Evolutionary conservation across 2,888 invertebrate genomes (phyloP), one percentile per base, ranked within the genome.

Genomic region (Embidobia sp.): DNA sequence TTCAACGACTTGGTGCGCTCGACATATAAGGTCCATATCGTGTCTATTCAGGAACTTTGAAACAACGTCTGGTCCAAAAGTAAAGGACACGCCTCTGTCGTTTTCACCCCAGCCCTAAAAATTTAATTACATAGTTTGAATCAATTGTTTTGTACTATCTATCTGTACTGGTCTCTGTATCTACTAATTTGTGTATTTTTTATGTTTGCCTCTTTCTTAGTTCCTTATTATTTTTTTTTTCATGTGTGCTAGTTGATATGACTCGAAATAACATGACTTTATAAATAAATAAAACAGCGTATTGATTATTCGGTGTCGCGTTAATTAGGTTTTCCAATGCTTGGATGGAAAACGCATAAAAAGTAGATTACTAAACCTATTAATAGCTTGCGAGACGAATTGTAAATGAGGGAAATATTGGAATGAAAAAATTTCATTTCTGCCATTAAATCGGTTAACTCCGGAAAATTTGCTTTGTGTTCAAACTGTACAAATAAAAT

Each of bases 1-100:
- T 91, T 99, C 98, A 0, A 99, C 99, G 76, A 99, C 98, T 91
- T 99, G 99, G 92, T 99, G 99, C 82, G 99, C 99, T 88, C 99
- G 95, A 92, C 99, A 99, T 90, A 99, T 99, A 90, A 99, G 94
- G 92, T 99, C 99, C 90, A 99, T 96, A 91, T 99, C 99, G 91
- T 99, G 99, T 92, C 99, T 98, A 91, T 98, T 97, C 90, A 99
- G 93, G 92, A 99, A 99, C 92, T 99, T 99, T 87, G 97, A 97
- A 44, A 99, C 99, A 86, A 99, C 98, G 93, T 99, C 99, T 55
- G 98, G 97, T 86, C 99, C 99, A 90, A 99, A 99, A 26, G 99
- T 99, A 91, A 99, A 99, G 88, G 98, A 98, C 80, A 99, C 99
- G 66, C 99, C 99, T 87, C 99, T 95, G 90, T 99, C 99, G 90